phyloP scores from a whole-genome alignment of 2,888 invertebrate genomes.

The Villa cingulata region DNA sequence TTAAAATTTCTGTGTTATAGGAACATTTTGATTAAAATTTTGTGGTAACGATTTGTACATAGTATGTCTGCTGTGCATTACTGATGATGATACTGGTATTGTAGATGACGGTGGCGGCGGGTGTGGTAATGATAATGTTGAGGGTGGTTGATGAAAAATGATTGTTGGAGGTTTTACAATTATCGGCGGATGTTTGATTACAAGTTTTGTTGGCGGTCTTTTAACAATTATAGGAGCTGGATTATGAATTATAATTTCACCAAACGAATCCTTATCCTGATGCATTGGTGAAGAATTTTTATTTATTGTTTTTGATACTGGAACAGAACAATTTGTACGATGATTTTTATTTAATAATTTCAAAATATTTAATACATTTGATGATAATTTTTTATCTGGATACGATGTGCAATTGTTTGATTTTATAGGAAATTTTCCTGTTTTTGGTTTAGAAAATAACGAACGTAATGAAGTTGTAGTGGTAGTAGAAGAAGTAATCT shows the following conservation, averaged over 20 bases:
- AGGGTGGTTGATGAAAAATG: not conserved
- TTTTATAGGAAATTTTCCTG: too few species aligned
- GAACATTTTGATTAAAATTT: not conserved
- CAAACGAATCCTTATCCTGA: not conserved
- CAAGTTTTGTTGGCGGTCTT: not conserved
- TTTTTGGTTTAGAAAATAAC: too few species aligned
- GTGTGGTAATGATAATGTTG: too few species aligned
- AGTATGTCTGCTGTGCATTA: not conserved
- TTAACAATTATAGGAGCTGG: not conserved
- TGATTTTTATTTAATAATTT: too few species aligned
- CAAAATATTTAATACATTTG: too few species aligned
- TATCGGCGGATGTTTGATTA: not conserved
- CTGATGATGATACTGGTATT: too few species aligned
- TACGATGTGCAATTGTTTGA: too few species aligned
- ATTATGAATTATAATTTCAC: not conserved
- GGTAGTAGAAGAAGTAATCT: not conserved
- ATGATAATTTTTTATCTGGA: too few species aligned
- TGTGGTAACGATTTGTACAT: not conserved
- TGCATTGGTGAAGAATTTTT: not conserved
- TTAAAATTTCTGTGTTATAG: too few species aligned
- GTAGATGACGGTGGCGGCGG: too few species aligned
- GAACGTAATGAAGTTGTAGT: not conserved
- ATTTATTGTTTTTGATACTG: too few species aligned
- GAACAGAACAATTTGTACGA: too few species aligned
- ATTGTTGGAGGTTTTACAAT: not conserved